Conservation (phyloP, 2,797 vertebrate genomes). For the Lepus townsendii region DNA sequence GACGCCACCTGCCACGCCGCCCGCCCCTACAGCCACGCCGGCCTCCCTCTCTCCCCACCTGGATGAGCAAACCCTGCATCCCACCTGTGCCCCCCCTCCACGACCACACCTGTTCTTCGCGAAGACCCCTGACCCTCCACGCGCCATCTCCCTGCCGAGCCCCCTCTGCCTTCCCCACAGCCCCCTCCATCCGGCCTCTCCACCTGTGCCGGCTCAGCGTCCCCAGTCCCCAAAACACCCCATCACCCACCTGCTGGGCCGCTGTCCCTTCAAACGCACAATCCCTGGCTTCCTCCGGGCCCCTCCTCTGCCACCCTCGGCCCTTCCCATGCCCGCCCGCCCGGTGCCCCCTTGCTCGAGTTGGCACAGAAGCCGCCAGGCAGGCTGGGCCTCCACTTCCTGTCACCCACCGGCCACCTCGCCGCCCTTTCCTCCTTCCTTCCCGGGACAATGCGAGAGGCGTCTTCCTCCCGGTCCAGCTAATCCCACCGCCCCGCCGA, state of each 20-base stretch:
- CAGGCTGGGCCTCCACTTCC: neutral
- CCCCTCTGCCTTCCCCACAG: neutral
- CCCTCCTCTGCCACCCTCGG: neutral
- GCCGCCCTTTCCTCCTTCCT: constrained; percentile 67
- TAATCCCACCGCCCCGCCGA: neutral
- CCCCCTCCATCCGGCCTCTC: too few relatives aligned
- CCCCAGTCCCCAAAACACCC: too few relatives aligned
- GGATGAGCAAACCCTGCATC: neutral
- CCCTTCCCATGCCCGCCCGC: neutral
- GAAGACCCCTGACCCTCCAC: neutral
- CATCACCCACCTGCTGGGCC: neutral
- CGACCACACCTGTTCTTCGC: neutral
- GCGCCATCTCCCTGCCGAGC: neutral
- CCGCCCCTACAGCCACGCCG: neutral
- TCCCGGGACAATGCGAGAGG: constrained; percentile 60
- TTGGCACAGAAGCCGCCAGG: neutral
- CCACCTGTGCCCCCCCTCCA: neutral
- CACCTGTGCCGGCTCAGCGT: too few relatives aligned
- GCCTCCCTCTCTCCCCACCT: neutral
- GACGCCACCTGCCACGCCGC: neutral
- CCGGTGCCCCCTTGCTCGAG: neutral
- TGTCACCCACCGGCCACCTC: neutral
- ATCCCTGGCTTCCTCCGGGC: neutral
- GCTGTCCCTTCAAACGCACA: neutral
- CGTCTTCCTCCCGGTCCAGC: neutral